A percentile compares a stretch with the other conserved stretches of the same genome.
Conservation (phyloP, 1,140 invertebrate genomes). For the Drosophila leontia region DNA sequence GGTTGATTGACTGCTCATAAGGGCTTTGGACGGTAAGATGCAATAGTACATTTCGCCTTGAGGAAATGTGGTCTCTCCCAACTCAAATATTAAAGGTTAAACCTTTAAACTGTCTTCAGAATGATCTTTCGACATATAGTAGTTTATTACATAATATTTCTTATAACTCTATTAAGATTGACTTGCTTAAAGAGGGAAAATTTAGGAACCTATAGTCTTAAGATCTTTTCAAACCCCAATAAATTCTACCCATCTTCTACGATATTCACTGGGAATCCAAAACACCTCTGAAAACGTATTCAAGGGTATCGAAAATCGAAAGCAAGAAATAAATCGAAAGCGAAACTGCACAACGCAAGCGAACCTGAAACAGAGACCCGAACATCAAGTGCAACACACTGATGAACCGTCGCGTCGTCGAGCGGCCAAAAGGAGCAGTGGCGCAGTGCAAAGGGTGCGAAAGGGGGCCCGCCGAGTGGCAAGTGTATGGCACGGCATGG, state of each 20-base stretch:
- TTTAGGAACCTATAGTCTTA: neutral
- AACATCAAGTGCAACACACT: conserved; percentile 77
- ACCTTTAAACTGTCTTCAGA: neutral
- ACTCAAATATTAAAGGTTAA: neutral
- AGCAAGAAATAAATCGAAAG: conserved; percentile 78
- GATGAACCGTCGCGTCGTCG: conserved; percentile 52
- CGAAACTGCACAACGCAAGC: conserved; percentile 51
- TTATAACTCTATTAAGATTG: neutral
- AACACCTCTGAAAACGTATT: conserved; percentile 49
- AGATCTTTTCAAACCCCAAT: neutral
- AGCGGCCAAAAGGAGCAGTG: conserved; percentile 1
- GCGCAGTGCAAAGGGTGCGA: conserved; percentile 16
- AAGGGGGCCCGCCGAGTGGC: conserved; percentile 31
- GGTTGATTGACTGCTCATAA: conserved; percentile 60
- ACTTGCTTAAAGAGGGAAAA: neutral
- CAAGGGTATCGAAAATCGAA: conserved; percentile 78
- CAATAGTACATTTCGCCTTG: neutral
- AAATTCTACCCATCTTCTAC: no score
- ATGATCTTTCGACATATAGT: neutral
- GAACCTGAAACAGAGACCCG: conserved; percentile 36
- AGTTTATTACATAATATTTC: neutral
- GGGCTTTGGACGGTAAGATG: conserved; percentile 2
- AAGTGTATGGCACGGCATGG: conserved; percentile 57
- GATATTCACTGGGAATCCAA: neutral
- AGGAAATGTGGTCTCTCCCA: neutral